Base-by-base conservation (phyloP, 1,140 invertebrate species). In the Papilio helenus region DNA sequence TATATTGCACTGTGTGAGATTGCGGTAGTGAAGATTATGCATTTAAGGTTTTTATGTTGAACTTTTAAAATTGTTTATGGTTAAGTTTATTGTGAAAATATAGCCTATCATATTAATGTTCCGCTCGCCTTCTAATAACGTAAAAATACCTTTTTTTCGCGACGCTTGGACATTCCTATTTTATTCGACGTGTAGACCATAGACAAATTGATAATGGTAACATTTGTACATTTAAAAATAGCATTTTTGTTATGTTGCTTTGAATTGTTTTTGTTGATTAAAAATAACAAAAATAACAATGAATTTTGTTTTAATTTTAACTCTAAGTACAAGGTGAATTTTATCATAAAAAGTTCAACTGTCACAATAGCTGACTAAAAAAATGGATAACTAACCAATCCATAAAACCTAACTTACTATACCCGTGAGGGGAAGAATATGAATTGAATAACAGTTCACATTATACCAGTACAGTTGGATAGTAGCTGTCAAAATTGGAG, bases 231-330 rank as follows among this genome's bases (percentile, higher is more conserved):
- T 85, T 86, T 85, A 83, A 80, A 81, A 71, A 82, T 85, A 87
- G 84, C 83, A 86, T 89, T 89, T 74, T 85, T 85, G 81, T 87
- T 87, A 82, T 81, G 81, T 84, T 78, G 84, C 84, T 87, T 88
- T 82, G 68, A 82, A 82, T 79, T 83, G 72, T 74, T 76, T 79
- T 77, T 84, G 80, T 81, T 84, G 82, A 26, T 68, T 81, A 29
- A 80, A 81, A 80, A 76, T 29, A 55, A 80, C 49, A 46, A 49
- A 76, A 72, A 26, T 81, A 79, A 74, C 42, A 81, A 42, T 61
- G 18, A 79, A n/a, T 65, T n/a, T 65, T 79, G 72, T 81, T 81
- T 81, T 23, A 68, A 16, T 74, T 74, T 46, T 14, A 29, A 18
- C 23, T 7, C 14, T 29, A 29, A 68, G 4, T 8, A 39, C 7